Conservation (phyloP, 2,888 invertebrate genomes). For the Ecdyonurus torrentis region DNA sequence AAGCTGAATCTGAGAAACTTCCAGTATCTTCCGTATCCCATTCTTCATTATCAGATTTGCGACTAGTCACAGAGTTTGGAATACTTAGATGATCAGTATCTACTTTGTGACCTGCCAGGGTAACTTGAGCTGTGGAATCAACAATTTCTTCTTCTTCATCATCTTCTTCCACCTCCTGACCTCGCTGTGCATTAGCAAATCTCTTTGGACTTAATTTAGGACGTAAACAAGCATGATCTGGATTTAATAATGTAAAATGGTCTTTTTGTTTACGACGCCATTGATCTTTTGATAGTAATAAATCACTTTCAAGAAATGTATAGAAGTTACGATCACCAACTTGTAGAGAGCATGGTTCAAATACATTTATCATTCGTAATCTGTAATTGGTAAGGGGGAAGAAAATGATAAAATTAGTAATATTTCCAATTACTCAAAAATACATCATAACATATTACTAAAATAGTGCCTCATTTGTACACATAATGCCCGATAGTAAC, state of each 20-base stretch:
- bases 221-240: not conserved
- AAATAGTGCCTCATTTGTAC: too few species aligned
- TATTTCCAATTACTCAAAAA: not conserved
- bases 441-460: too few species aligned
- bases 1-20: slow-evolving; percentile 29
- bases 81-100: not conserved
- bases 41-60: slow-evolving; percentile 19
- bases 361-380: slow-evolving; percentile 67
- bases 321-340: slow-evolving; percentile 79
- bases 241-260: slow-evolving; percentile 31
- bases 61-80: not conserved
- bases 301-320: slow-evolving; percentile 56
- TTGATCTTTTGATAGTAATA: slow-evolving; percentile 53
- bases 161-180: slow-evolving; percentile 10
- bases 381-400: slow-evolving; percentile 24
- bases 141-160: slow-evolving; percentile 7
- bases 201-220: slow-evolving; percentile 12
- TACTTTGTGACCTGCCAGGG: not conserved
- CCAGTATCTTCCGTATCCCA: slow-evolving; percentile 30
- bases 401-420: not conserved
- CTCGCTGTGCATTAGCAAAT: slow-evolving; percentile 8
- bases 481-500: too few species aligned
- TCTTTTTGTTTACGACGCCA: slow-evolving; percentile 40
- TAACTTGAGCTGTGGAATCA: slow-evolving; percentile 3
- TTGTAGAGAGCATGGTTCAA: slow-evolving; percentile 75